Evolutionary conservation across 2,797 vertebrate species (phyloP), one percentile per base, ranked within the genome.

Genomic region (Clarias platycephalus): DNA sequence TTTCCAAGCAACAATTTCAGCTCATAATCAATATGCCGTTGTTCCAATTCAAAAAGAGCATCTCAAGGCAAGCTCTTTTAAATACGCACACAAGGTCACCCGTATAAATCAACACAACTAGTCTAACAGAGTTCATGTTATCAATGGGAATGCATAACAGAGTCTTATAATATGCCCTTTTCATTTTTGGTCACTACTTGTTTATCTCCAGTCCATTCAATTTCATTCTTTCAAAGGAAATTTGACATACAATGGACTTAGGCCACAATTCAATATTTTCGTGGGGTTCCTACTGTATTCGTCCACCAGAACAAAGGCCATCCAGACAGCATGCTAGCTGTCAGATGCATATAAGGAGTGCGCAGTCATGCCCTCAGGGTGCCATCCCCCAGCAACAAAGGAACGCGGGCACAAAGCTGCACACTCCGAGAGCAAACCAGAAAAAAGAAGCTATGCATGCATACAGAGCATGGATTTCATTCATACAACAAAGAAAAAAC

Each of bases 351-450:
- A 89, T 80, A 81, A 53, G 26, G 83, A 87, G 70, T 79, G 84
- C 89, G 72, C 57, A 60, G 68, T 40, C 20, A 71, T 84, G 76
- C 75, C 86, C 87, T 86, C 85, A 89, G 85, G 88, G 86, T 84
- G 80, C 87, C 87, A 81, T 88, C 83, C 90, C 84, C 89, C 86
- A 84, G 76, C 90, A 90, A 92, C 84, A 90, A 88, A 88, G 87
- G 72, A 67, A 84, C 5, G 82, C 72, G 53, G 74, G 83, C 70
- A 72, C 34, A 58, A 28, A 87, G 76, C 31, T 78, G 81, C 4
- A 84, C 16, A 80, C 15, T 66, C 81, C 70, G 44, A 83, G 70
- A 89, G 64, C 49, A 58, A 75, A 83, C 71, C 68, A 44, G 60
- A 86, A 26, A 58, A 77, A 74, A 86, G 26, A 58, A 77, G 49